These are phyloP conservation scores for Rhynchotus rufescens DNA, from an alignment of 2,797 vertebrate genomes.

Conservation along the genomic window DNA sequence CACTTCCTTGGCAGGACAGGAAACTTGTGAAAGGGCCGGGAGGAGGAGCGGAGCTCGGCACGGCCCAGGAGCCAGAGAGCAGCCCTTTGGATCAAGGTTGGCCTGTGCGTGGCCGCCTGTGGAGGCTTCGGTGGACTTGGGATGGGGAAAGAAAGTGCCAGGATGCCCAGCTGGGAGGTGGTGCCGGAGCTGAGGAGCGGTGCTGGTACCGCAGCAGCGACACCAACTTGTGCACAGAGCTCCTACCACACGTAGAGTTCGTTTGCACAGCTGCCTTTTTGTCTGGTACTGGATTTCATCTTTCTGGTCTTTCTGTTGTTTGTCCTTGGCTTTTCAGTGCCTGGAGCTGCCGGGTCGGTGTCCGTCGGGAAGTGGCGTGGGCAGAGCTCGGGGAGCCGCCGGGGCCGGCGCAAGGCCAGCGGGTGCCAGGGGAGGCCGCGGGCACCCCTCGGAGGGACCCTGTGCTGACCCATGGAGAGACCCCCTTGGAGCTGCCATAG, in stretches of 20 bases:
- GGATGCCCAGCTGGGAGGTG: neutral
- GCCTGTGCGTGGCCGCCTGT: neutral
- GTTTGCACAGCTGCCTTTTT: neutral
- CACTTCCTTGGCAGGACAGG: neutral
- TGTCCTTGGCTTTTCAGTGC: neutral
- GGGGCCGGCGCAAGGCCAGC: too few species aligned
- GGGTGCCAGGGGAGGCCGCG: neutral
- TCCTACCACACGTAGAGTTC: neutral
- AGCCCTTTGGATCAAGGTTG: neutral
- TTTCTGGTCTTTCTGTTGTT: neutral
- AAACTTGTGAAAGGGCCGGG: neutral
- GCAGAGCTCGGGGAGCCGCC: neutral
- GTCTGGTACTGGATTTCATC: neutral
- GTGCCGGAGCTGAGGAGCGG: neutral
- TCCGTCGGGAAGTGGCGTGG: neutral
- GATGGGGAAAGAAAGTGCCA: neutral
- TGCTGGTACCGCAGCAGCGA: neutral
- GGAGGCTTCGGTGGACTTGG: neutral
- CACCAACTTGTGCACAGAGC: neutral
- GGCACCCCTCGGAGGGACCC: conserved; percentile 4
- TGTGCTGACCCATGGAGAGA: too few species aligned
- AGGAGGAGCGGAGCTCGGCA: neutral
- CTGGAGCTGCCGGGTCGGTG: too few species aligned
- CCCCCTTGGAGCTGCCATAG: conserved; percentile 24
- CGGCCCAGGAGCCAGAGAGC: neutral